Evolutionary conservation across 2,888 invertebrate species (phyloP).

Genomic region (Drosophila suboccidentalis): DNA sequence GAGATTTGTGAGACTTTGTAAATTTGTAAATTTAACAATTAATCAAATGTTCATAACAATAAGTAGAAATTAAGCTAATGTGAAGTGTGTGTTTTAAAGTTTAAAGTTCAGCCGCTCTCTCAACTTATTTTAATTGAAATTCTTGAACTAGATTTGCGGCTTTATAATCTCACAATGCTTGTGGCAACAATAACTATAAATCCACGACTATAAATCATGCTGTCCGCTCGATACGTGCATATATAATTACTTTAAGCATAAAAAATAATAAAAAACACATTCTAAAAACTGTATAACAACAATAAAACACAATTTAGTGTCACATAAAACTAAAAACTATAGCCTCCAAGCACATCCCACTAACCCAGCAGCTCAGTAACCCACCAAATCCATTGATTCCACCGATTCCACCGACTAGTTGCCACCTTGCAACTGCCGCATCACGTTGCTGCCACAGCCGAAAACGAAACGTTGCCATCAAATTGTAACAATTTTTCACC

Average conservation of each 20-base stretch:
- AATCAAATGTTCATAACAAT: slow-evolving; percentile 9
- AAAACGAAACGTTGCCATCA: slow-evolving; percentile 58
- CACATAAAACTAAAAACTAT: slow-evolving; percentile 53
- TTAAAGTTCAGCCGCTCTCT: slow-evolving; percentile 3
- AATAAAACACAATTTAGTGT: slow-evolving; percentile 72
- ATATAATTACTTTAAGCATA: slow-evolving; percentile 57
- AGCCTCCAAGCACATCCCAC: slow-evolving; percentile 39
- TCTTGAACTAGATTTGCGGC: slow-evolving; percentile 48
- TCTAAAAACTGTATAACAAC: slow-evolving; percentile 59
- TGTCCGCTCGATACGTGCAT: slow-evolving; percentile 46
- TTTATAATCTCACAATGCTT: slow-evolving; percentile 27
- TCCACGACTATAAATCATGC: slow-evolving; percentile 55
- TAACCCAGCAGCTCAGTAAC: slow-evolving; percentile 1
- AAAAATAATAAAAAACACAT: slow-evolving; percentile 45
- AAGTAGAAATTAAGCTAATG: not conserved
- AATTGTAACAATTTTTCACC: slow-evolving; percentile 80
- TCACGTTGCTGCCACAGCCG: slow-evolving; percentile 63
- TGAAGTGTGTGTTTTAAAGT: not conserved
- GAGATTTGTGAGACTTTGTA: not conserved
- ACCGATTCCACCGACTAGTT: not conserved
- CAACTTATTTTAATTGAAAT: slow-evolving; percentile 44
- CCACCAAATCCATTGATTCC: slow-evolving; percentile 13
- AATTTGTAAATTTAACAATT: not conserved
- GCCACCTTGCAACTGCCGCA: slow-evolving; percentile 41
- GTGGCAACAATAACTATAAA: slow-evolving; percentile 5